Conservation (phyloP, 2,113 vertebrate species). For the Agelaius phoeniceus region DNA sequence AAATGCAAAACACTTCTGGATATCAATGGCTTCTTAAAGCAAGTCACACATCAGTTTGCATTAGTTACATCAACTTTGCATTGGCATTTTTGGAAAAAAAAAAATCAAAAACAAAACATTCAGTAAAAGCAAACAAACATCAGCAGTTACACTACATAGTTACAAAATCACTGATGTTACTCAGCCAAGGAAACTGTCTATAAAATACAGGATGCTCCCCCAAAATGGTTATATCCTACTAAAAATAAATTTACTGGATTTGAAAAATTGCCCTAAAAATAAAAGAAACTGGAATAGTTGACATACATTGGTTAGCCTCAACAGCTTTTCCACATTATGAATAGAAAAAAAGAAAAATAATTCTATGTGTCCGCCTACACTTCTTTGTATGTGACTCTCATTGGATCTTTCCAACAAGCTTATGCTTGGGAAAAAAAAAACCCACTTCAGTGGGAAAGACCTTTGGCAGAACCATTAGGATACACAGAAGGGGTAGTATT, state of each 20-base stretch:
- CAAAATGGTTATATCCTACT: neutral
- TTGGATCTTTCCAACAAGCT: neutral
- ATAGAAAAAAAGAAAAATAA: neutral
- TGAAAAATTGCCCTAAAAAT: neutral
- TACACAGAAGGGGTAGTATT: fast-evolving
- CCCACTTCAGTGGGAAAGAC: neutral
- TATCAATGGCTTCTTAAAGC: neutral
- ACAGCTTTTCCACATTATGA: neutral
- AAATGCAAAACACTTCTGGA: neutral
- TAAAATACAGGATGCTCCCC: neutral
- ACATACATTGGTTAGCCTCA: neutral
- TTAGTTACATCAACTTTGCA: neutral
- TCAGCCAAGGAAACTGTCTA: neutral
- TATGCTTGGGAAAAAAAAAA: neutral
- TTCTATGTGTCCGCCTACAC: neutral
- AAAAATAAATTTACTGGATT: neutral
- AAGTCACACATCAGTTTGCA: neutral
- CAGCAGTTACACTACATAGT: neutral
- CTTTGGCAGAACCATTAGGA: neutral
- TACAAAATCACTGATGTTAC: neutral
- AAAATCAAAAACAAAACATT: neutral
- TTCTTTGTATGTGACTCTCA: neutral
- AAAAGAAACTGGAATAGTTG: neutral
- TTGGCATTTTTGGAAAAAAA: neutral
- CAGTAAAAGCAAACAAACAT: neutral